phyloP scores from a whole-genome alignment of 2,797 vertebrate species.

The Natrix natrix region DNA sequence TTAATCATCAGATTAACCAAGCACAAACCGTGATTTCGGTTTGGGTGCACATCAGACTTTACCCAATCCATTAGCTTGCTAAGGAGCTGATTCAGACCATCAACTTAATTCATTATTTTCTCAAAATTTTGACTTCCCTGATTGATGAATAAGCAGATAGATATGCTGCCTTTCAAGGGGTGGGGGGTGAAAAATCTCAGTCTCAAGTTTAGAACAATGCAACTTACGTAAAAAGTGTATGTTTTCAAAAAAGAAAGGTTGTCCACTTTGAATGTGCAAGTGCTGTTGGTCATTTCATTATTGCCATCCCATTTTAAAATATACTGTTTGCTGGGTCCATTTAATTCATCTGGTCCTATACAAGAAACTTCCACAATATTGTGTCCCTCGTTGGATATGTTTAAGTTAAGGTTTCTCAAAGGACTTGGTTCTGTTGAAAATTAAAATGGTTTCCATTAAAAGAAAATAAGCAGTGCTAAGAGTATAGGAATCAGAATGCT shows the following conservation, averaged over 20 bases:
- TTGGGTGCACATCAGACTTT: not conserved
- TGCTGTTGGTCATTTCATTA: rapidly evolving
- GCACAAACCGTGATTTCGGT: not conserved
- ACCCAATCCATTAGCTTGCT: not conserved
- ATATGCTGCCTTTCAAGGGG: not conserved
- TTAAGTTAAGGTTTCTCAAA: rapidly evolving
- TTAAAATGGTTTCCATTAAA: not conserved
- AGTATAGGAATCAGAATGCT: not conserved
- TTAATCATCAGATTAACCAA: not conserved
- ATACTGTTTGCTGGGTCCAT: not conserved
- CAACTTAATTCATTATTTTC: not conserved
- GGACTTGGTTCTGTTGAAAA: not conserved
- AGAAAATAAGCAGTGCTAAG: not conserved
- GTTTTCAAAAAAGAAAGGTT: constrained; percentile 64
- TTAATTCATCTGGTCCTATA: rapidly evolving
- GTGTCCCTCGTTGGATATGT: rapidly evolving
- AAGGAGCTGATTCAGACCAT: not conserved
- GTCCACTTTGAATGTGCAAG: constrained; percentile 25
- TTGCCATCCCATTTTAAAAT: not conserved
- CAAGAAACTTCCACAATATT: constrained; percentile 17
- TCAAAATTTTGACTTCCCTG: not conserved
- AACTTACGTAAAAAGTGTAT: constrained; percentile 61
- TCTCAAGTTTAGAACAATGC: not conserved
- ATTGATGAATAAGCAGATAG: not conserved
- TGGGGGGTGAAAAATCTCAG: not conserved